phyloP scores from a whole-genome alignment of 23 tunicate genomes.

The Botrylloides violaceus region DNA sequence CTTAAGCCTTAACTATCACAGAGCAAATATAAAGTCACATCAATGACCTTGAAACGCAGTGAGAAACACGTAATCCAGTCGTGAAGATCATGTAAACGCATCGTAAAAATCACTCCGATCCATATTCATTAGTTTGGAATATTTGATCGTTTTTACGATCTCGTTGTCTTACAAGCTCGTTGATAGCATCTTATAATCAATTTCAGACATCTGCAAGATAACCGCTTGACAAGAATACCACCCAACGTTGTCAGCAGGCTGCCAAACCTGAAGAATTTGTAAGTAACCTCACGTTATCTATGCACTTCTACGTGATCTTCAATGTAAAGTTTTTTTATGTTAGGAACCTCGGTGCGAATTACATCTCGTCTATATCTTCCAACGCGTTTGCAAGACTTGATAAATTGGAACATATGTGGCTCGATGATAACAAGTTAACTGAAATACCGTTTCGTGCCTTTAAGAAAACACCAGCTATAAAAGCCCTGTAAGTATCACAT shows the following conservation, averaged over 20 bases:
- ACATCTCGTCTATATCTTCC: constrained; percentile 7
- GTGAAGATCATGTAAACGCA: too few species aligned
- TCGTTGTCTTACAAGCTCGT: too few species aligned
- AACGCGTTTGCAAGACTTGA: constrained; percentile 31
- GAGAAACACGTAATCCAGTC: too few species aligned
- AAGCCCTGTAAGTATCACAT: constrained; percentile 21
- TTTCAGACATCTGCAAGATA: constrained; percentile 14
- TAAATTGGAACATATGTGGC: constrained; percentile 18
- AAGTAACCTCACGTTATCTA: constrained; percentile 7
- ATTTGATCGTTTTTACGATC: too few species aligned
- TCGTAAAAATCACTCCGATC: too few species aligned
- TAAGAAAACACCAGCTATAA: constrained; percentile 2
- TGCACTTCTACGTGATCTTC: background rate
- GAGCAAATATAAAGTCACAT: too few species aligned
- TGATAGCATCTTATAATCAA: too few species aligned
- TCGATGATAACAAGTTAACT: constrained; percentile 9
- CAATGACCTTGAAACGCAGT: too few species aligned
- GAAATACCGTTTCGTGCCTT: constrained; percentile 16
- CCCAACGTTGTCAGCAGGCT: constrained; percentile 14
- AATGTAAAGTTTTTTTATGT: background rate
- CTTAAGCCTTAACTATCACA: too few species aligned
- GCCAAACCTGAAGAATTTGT: constrained; percentile 26
- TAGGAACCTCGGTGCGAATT: constrained; percentile 25
- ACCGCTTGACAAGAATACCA: constrained; percentile 5
- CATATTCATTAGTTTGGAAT: too few species aligned